Evolutionary conservation across 2,888 invertebrate species (phyloP), one percentile per base, ranked within the genome.

Genomic region (Nebria salina): DNA sequence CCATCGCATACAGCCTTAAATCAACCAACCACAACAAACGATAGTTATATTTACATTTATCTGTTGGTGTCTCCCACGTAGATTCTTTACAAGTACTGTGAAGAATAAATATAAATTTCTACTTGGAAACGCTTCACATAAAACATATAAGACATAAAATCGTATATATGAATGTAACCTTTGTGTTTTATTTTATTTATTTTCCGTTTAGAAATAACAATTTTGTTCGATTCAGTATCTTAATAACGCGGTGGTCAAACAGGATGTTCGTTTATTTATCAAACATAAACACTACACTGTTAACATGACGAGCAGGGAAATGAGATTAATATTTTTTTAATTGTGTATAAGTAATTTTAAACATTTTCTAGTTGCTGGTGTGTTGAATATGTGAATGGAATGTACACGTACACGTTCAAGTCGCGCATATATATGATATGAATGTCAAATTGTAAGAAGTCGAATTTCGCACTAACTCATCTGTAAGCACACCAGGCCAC

Each of bases 381-480:
- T 8, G 13, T 54, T 54, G 54, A 54, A 54, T 13, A 54, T 54
- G 7, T 54, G 54, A 5, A 3, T 11, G 54, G 54, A 54, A 54
- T 54, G 54, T 54, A 54, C 54, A 34, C 34, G 34, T 34, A 4
- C 34, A 34, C 34, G 34, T 34, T 1, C 34, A 54, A 54, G 54
- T 54, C 6, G 4, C 54, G 4, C 8, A 54, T 54, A 54, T 54
- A 54, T 54, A 11, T 34, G 70, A 70, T 70, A 70, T 70, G 70
- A 70, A 70, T 70, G 34, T 13, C 70, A 70, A 70, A 70, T 13
- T 70, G 13, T 66, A 70, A 34, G 26, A 70, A 70, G 13, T 34
- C 11, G 34, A 70, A 25, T 70, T 70, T 34, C 70, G 15, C 34
- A 70, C 70, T 70, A 70, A 70, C 70, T 70, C 70, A 70, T 70